Evolutionary conservation across 2,888 invertebrate genomes (phyloP), one percentile per base, ranked within the genome.

Genomic region (Priocnemis perturbator): DNA sequence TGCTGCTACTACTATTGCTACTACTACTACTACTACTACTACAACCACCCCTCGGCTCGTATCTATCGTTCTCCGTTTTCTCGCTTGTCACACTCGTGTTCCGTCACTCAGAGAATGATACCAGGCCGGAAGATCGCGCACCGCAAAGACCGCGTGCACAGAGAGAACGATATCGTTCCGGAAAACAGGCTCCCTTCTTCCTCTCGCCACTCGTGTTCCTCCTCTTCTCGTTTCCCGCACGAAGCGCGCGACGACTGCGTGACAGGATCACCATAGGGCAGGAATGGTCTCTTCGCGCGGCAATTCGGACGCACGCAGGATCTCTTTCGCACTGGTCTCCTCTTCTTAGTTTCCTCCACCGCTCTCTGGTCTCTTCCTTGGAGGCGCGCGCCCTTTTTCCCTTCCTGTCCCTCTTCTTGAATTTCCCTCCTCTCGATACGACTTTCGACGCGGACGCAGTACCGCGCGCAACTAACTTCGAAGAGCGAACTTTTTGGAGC

Each of bases 41-140:
- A 15, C 7, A 3, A n/a, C 48, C 48, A n/a, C 52, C 21, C 15
- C 52, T 52, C 11, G 11, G 20, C n/a, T 20, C 53, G 53, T 11
- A 11, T 37, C 11, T 7, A 20, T 23, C 20, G 23, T 20, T 50
- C 50, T 53, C 21, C 53, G 20, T 11, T 26, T 21, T 20, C 53
- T 53, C 53, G 53, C 53, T 21, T 53, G 20, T 17, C 53, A 15
- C 17, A 45, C 20, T 58, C 5, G 9, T 26, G n/a, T 7, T 23
- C 44, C n/a, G 23, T 58, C 58, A 19, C 58, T 21, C 52, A 52
- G n/a, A 21, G 52, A 23, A n/a, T 37, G 45, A 58, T 37, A 21
- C 17, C 37, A 14, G 1, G 30, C 30, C 21, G 53, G 14, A 37
- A 11, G 37, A 37, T 37, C 37, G 37, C 37, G 37, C 37, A 37